Percentiles rank a stretch among this genome's conserved stretches.
phyloP scores from a whole-genome alignment of 1,140 invertebrate species.

The Cyrtorhinus lividipennis region DNA sequence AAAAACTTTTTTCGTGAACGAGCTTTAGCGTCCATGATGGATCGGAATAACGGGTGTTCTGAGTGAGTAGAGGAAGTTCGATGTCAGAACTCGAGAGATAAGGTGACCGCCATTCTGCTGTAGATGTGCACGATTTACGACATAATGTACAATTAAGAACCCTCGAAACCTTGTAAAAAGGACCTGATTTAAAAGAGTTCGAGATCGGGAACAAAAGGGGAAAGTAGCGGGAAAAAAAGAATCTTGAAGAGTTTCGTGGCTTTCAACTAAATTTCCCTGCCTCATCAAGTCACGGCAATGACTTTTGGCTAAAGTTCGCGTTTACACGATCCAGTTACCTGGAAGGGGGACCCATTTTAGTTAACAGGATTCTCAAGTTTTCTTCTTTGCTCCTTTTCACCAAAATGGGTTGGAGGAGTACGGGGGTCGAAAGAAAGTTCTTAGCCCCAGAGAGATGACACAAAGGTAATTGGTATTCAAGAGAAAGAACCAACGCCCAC shows the following conservation, averaged over 20 bases:
- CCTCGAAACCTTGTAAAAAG: too few species aligned
- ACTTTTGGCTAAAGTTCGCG: not conserved
- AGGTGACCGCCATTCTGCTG: too few species aligned
- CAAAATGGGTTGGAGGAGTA: not conserved
- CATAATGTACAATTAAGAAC: too few species aligned
- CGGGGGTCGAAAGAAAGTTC: not conserved
- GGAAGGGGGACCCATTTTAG: not conserved
- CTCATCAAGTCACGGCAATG: not conserved
- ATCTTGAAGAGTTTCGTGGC: not conserved
- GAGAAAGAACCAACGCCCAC: not conserved
- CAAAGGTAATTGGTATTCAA: conserved; percentile 8
- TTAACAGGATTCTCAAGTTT: conserved; percentile 5
- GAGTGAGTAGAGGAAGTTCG: too few species aligned
- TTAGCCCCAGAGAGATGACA: conserved; percentile 2
- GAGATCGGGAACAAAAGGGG: too few species aligned
- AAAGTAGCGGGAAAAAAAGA: not conserved
- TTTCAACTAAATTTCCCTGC: not conserved
- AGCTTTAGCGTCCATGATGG: too few species aligned
- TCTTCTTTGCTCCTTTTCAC: not conserved
- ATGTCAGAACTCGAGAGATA: too few species aligned
- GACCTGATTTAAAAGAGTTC: too few species aligned
- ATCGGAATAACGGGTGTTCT: too few species aligned
- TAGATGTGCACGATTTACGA: too few species aligned
- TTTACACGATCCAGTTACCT: conserved; percentile 1
- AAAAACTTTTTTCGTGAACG: too few species aligned